Conservation (phyloP, 2,888 invertebrate genomes). For the Therioaphis trifolii region DNA sequence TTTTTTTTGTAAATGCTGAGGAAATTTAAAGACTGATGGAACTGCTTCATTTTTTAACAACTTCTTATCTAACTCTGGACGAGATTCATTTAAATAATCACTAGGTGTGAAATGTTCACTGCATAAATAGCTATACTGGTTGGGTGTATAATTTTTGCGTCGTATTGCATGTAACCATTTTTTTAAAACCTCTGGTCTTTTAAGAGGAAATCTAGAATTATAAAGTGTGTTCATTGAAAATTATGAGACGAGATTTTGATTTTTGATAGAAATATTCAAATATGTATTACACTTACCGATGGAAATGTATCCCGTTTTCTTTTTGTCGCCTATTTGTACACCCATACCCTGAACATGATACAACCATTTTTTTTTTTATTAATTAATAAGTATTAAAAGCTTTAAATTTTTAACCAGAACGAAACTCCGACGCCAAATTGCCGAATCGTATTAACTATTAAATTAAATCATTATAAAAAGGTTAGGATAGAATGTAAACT, state of each 20-base stretch:
- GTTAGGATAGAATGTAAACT: no score
- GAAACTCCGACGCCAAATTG: background rate
- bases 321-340: background rate
- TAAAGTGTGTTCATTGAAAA: background rate
- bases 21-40: constrained; percentile 6
- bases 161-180: constrained; percentile 12
- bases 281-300: constrained; percentile 22
- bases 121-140: constrained; percentile 15
- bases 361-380: background rate
- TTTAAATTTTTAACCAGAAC: no score
- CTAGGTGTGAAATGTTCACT: constrained; percentile 9
- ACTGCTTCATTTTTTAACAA: constrained; percentile 9
- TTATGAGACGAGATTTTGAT: background rate
- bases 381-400: no score
- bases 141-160: constrained; percentile 4
- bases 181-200: constrained; percentile 20
- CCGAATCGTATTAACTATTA: no score
- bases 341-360: background rate
- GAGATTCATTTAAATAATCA: constrained; percentile 26
- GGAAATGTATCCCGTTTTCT: constrained; percentile 17
- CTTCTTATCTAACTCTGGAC: constrained; percentile 6
- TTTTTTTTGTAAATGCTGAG: constrained; percentile 17
- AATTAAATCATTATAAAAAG: no score
- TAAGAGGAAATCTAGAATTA: constrained; percentile 17
- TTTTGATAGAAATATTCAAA: constrained; percentile 5